These are phyloP conservation scores for Eristalinus sepulchralis DNA, from an alignment of 2,888 invertebrate genomes.

Conservation along the genomic window DNA sequence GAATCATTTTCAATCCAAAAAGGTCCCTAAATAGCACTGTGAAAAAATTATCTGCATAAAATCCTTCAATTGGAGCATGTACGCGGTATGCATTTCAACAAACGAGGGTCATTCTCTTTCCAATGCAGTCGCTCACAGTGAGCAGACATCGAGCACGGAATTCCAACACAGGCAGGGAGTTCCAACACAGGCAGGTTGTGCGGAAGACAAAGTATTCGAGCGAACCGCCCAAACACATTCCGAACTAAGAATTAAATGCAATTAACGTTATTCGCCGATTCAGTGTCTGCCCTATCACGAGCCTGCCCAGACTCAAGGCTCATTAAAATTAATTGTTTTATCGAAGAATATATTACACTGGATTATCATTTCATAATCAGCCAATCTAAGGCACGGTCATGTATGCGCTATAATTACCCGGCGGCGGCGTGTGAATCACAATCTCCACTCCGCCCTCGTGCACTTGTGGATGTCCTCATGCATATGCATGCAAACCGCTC, in stretches of 20 bases:
- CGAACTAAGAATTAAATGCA: background rate
- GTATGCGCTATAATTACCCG: constrained; percentile 56
- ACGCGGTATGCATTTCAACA: too few relatives aligned
- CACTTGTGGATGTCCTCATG: constrained; percentile 28
- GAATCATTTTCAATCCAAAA: too few relatives aligned
- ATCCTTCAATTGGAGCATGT: too few relatives aligned
- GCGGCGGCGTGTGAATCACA: background rate
- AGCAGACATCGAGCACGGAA: too few relatives aligned
- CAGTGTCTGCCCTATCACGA: background rate
- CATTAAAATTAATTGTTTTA: constrained; percentile 66
- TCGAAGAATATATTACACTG: constrained; percentile 57
- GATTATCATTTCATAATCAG: constrained; percentile 68
- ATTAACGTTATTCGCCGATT: constrained; percentile 4
- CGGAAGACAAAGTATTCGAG: background rate
- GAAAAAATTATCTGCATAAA: too few relatives aligned
- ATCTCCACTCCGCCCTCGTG: background rate
- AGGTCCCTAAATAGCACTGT: too few relatives aligned
- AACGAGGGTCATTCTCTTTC: too few relatives aligned
- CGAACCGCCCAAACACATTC: background rate
- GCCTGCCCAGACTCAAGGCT: constrained; percentile 40
- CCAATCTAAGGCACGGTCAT: constrained; percentile 60
- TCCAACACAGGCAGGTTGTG: background rate
- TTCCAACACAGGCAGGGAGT: too few relatives aligned
- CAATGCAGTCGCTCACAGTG: too few relatives aligned
- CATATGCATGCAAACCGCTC: constrained; percentile 48